Evolutionary conservation across 2,113 vertebrate genomes (phyloP), one percentile per base, ranked within the genome.

Genomic region (Vulpes lagopus): DNA sequence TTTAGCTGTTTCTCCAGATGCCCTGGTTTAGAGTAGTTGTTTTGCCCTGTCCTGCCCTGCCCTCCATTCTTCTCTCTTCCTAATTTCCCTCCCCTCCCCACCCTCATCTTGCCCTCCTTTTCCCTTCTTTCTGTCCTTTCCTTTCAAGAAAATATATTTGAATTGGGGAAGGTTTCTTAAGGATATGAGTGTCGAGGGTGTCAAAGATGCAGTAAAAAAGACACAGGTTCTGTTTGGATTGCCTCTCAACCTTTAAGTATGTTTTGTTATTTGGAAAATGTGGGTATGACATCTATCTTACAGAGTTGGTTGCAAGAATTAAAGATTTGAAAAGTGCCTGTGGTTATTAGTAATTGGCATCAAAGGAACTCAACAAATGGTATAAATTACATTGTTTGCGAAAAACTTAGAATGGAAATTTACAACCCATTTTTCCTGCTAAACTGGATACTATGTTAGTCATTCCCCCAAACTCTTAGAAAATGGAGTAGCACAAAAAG

Each of bases 401-500:
- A 73, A 79, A 97, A 59, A 23, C 38, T 62, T 93, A 49, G 9
- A 96, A 88, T 81, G 74, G 71, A 96, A 94, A 94, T 83, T 83
- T 92, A 79, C 4, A 81, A 86, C 5, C 5, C 14, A 5, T 53
- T 82, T 93, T 95, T 65, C 14, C 89, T 84, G 23, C 25, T 79
- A 64, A 86, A 30, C 38, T 80, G 67, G 78, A 65, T 84, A 89
- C 17, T 69, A 2, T 35, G 25, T 74, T 95, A 89, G 25, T 81
- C 43, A 71, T 94, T 96, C 78, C 89, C 53, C 17, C 22, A 90
- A 73, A 89, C 30, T 91, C 23, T 86, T 92, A 84, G 43, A 82
- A 89, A 89, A 94, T 27, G 11, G 92, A 27, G 64, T 8, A 27
- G 3, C 73, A 83, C 17, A 92, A 23, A 80, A 89, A 35, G 2